phyloP scores from a whole-genome alignment of 2,797 vertebrate genomes.

The Bufotes viridis region DNA sequence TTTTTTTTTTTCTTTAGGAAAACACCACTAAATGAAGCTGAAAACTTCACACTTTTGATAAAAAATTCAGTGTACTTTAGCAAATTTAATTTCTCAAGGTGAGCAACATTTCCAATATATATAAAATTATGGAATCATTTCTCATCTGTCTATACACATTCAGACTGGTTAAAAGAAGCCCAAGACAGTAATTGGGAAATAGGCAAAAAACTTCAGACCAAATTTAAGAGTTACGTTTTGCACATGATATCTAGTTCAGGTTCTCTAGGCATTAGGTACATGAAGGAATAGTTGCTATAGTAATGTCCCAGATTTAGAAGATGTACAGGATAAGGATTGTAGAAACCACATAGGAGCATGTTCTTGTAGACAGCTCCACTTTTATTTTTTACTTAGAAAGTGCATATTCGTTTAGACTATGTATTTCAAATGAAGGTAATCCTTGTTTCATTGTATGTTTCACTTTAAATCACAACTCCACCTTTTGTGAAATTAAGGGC shows the following conservation, averaged over 20 bases:
- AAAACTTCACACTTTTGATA: slow-evolving; percentile 79
- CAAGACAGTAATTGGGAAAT: neutral
- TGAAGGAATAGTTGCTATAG: slow-evolving; percentile 2
- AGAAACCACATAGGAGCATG: neutral
- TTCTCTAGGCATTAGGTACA: neutral
- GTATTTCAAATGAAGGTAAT: neutral
- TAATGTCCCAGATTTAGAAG: slow-evolving; percentile 16
- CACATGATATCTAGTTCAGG: neutral
- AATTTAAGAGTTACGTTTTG: neutral
- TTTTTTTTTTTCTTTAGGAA: slow-evolving; percentile 65
- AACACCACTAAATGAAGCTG: slow-evolving; percentile 69
- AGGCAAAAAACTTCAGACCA: neutral
- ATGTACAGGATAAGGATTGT: neutral
- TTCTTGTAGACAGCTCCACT: neutral
- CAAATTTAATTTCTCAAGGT: slow-evolving; percentile 78
- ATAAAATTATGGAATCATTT: neutral
- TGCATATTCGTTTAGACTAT: neutral
- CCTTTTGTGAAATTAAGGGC: too few relatives aligned
- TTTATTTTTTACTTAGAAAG: neutral
- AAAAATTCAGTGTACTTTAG: slow-evolving; percentile 77
- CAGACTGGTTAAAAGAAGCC: neutral
- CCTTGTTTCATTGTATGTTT: neutral
- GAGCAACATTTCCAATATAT: slow-evolving; percentile 46
- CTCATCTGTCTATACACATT: too few relatives aligned
- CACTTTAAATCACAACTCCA: too few relatives aligned